Evolutionary conservation across 1,140 invertebrate species (phyloP).

Genomic region (Danaus plexippus): DNA sequence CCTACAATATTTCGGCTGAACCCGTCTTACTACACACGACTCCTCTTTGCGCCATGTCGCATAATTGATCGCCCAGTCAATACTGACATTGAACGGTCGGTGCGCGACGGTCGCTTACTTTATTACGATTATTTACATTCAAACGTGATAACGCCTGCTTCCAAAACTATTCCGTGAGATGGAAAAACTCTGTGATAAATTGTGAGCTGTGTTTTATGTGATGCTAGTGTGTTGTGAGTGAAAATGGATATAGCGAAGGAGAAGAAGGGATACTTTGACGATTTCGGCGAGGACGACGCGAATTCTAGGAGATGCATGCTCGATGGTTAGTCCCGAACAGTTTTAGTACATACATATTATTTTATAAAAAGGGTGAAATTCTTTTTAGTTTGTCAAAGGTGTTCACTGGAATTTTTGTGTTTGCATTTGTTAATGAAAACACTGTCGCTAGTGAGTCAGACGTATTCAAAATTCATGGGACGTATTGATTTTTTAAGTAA

Average conservation of each 20-base stretch:
- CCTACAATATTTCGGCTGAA: constrained; percentile 28
- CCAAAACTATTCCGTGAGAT: constrained; percentile 25
- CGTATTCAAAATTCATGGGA: neutral
- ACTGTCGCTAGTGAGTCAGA: no score
- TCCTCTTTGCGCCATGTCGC: constrained; percentile 58
- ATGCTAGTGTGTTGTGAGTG: constrained; percentile 42
- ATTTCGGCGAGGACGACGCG: constrained; percentile 51
- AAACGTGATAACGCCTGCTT: constrained; percentile 39
- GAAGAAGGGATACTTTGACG: constrained; percentile 39
- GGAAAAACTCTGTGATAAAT: constrained; percentile 38
- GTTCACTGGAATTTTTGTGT: neutral
- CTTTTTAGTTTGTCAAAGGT: neutral
- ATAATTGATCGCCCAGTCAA: constrained; percentile 66
- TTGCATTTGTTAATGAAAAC: neutral
- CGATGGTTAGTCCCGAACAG: constrained; percentile 42
- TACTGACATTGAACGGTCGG: constrained; percentile 64
- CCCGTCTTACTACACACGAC: constrained; percentile 47
- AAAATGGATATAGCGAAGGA: constrained; percentile 58
- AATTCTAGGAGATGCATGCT: constrained; percentile 59
- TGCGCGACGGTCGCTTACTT: constrained; percentile 43
- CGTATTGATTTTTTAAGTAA: constrained; percentile 30
- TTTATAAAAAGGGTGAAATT: neutral
- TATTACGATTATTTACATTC: constrained; percentile 49
- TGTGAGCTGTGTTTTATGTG: constrained; percentile 29
- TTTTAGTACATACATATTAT: neutral